Evolutionary conservation across 2,797 vertebrate genomes (phyloP).

Genomic region (Poeciliopsis paucimaculata): DNA sequence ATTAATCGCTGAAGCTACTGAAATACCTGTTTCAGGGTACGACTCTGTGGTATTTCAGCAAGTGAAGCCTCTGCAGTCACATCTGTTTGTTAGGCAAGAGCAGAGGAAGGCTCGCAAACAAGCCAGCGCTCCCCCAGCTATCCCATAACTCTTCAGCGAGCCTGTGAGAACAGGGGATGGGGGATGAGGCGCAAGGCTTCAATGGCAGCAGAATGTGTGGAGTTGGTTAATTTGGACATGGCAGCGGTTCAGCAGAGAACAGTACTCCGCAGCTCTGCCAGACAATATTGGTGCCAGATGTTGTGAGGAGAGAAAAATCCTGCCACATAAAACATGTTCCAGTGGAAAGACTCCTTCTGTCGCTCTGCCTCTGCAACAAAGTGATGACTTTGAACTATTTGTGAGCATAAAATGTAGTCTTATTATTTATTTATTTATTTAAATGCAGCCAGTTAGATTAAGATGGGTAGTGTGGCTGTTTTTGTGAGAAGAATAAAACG

Average conservation of each 20-base stretch:
- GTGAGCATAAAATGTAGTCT: conserved; percentile 50
- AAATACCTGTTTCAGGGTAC: not conserved
- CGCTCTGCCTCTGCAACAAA: conserved; percentile 56
- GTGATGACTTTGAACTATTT: conserved; percentile 72
- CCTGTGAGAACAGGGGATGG: conserved; percentile 29
- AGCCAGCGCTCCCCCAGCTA: conserved; percentile 57
- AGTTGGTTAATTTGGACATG: conserved; percentile 85
- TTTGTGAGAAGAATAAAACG: conserved; percentile 8
- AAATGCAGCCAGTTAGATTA: conserved; percentile 63
- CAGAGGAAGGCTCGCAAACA: conserved; percentile 57
- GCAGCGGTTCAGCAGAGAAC: conserved; percentile 83
- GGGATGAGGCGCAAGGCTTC: conserved; percentile 75
- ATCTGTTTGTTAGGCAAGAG: conserved; percentile 70
- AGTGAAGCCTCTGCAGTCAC: conserved; percentile 36
- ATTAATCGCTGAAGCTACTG: not conserved
- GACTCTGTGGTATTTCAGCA: conserved; percentile 15
- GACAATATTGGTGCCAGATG: conserved; percentile 89
- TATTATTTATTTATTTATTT: conserved; percentile 25
- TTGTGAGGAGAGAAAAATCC: conserved; percentile 78
- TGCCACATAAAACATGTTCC: conserved; percentile 84
- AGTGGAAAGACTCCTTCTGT: conserved; percentile 73
- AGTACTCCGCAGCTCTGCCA: conserved; percentile 75
- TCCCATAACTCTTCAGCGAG: conserved; percentile 65
- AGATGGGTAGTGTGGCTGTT: conserved; percentile 19
- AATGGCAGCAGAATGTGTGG: conserved; percentile 80